Evolutionary conservation across 2,888 invertebrate species (phyloP).

Genomic region (Acrobasis suavella): DNA sequence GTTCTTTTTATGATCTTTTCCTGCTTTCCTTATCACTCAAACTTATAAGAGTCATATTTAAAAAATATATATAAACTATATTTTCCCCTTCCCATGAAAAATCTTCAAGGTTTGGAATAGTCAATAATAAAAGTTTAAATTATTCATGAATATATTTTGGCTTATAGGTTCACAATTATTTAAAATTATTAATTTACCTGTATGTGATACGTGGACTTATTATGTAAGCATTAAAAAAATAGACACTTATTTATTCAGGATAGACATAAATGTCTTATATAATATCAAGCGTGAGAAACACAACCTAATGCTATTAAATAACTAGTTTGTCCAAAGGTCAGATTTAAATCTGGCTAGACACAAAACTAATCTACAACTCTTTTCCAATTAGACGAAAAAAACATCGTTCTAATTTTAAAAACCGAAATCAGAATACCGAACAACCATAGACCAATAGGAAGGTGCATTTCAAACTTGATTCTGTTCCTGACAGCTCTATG

Average conservation of each 20-base stretch:
- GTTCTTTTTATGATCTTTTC: too few relatives aligned
- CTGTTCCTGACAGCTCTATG: conserved; percentile 73
- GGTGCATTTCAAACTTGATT: conserved; percentile 69
- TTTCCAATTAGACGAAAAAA: conserved; percentile 52
- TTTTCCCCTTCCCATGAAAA: too few relatives aligned
- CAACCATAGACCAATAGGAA: conserved; percentile 59
- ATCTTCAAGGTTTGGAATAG: too few relatives aligned
- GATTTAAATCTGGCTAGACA: conserved; percentile 35
- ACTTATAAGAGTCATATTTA: too few relatives aligned
- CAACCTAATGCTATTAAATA: conserved; percentile 25
- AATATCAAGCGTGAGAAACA: conserved; percentile 29
- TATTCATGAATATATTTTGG: too few relatives aligned
- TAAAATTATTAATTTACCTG: too few relatives aligned
- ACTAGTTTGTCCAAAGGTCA: conserved; percentile 35
- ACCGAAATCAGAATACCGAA: conserved; percentile 58
- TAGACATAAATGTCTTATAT: conserved; percentile 8
- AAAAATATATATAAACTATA: too few relatives aligned
- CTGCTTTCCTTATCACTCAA: too few relatives aligned
- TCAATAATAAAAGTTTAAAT: too few relatives aligned
- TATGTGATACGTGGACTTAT: too few relatives aligned
- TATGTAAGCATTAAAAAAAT: too few relatives aligned
- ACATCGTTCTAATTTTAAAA: conserved; percentile 42
- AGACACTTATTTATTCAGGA: background rate
- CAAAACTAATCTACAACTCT: conserved; percentile 54
- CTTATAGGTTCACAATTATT: too few relatives aligned